Percentiles rank a stretch among this genome's conserved stretches.
Evolutionary conservation across 2,113 vertebrate species (phyloP).

Genomic region (Panthera uncia): DNA sequence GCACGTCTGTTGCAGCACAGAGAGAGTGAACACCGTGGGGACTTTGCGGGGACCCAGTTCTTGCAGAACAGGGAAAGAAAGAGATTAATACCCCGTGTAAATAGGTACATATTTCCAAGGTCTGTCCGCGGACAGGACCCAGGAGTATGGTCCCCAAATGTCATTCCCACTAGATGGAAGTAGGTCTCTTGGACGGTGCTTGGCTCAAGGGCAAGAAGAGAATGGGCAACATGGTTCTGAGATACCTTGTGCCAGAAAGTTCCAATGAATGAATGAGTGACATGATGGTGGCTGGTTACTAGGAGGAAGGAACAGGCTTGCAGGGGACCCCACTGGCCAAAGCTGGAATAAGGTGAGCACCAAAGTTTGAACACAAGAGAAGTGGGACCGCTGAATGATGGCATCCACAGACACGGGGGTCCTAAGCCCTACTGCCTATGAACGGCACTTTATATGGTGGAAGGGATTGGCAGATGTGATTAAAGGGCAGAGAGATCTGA

Average conservation of each 20-base stretch:
- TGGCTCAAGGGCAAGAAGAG: background rate
- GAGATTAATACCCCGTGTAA: background rate
- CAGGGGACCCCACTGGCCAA: background rate
- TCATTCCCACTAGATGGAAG: background rate
- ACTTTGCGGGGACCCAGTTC: background rate
- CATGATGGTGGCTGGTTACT: background rate
- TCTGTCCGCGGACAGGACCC: background rate
- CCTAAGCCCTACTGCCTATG: too few relatives aligned
- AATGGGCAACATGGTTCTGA: background rate
- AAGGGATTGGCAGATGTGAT: background rate
- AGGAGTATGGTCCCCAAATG: background rate
- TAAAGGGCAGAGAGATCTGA: background rate
- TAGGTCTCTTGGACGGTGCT: background rate
- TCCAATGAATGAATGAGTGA: background rate
- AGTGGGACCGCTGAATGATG: accelerated
- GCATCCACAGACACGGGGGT: too few relatives aligned
- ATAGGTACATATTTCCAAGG: too few relatives aligned
- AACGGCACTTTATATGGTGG: background rate
- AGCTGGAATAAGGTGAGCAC: background rate
- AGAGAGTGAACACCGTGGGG: background rate
- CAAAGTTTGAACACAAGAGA: background rate
- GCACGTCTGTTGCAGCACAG: background rate
- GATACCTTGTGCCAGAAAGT: background rate
- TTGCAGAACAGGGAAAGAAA: background rate
- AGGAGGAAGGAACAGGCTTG: background rate